These are phyloP conservation scores for Medauroidea extradentata DNA, from an alignment of 1,140 invertebrate genomes.

Conservation along the genomic window DNA sequence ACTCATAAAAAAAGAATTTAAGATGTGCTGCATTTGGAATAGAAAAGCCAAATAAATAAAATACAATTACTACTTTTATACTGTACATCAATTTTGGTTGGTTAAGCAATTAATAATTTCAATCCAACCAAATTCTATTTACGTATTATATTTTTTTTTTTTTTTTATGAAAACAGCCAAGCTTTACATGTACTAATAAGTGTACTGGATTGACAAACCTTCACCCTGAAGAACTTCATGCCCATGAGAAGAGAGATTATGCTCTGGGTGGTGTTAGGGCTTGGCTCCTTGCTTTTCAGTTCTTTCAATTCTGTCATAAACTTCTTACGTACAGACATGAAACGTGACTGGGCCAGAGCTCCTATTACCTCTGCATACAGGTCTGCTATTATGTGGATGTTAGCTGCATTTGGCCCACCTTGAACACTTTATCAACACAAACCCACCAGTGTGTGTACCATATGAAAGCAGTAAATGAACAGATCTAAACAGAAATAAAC, in stretches of 20 bases:
- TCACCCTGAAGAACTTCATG: conserved; percentile 98
- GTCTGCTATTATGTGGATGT: conserved; percentile 95
- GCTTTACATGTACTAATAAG: too few relatives aligned
- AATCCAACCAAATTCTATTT: too few relatives aligned
- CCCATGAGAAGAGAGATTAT: conserved; percentile 98
- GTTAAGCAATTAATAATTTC: too few relatives aligned
- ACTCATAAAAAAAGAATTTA: too few relatives aligned
- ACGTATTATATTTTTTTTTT: too few relatives aligned
- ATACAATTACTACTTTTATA: too few relatives aligned
- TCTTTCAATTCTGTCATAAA: conserved; percentile 94
- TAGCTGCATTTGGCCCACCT: conserved; percentile 88
- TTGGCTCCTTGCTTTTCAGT: conserved; percentile 77
- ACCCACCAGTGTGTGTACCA: background rate
- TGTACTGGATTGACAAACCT: conserved; percentile 47
- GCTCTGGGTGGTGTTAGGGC: conserved; percentile 84
- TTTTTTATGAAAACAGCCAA: too few relatives aligned
- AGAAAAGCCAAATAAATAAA: too few relatives aligned
- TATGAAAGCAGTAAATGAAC: background rate
- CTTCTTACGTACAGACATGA: conserved; percentile 85
- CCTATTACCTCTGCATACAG: conserved; percentile 98
- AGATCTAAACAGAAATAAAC: background rate
- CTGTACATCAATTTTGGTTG: too few relatives aligned
- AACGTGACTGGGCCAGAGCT: conserved; percentile 92
- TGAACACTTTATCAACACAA: conserved; percentile 60
- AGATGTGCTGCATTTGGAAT: too few relatives aligned